Conservation (phyloP, 2,797 vertebrate species). For the Rachycentron canadum region DNA sequence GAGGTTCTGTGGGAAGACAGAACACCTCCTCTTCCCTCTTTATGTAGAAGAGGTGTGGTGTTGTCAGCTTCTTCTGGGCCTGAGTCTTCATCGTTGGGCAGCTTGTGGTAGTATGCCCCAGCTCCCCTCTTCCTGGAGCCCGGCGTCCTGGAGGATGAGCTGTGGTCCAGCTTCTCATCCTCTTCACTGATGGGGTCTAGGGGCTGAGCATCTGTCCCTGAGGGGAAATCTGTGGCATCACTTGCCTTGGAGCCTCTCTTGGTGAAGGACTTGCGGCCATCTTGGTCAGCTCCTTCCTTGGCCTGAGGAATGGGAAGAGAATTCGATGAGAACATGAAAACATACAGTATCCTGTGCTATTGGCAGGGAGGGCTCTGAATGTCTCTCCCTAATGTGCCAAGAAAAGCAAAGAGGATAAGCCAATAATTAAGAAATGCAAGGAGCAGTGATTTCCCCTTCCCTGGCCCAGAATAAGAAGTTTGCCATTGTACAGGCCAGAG, state of each 20-base stretch:
- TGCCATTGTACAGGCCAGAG: slow-evolving; percentile 7
- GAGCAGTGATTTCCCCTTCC: slow-evolving; percentile 44
- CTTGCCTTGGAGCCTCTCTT: slow-evolving; percentile 87
- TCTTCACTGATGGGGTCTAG: slow-evolving; percentile 98
- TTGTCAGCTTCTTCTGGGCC: slow-evolving; percentile 91
- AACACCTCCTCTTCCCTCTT: slow-evolving; percentile 77
- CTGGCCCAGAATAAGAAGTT: slow-evolving; percentile 30
- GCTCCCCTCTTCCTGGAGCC: slow-evolving; percentile 86
- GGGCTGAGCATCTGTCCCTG: slow-evolving; percentile 87
- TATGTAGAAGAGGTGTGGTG: slow-evolving; percentile 92
- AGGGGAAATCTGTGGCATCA: slow-evolving; percentile 89
- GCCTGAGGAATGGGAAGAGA: slow-evolving; percentile 65
- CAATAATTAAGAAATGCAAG: slow-evolving; percentile 62
- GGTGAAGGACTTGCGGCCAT: slow-evolving; percentile 89
- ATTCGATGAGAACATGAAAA: slow-evolving; percentile 61
- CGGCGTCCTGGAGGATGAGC: slow-evolving; percentile 84
- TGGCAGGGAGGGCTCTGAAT: slow-evolving; percentile 53
- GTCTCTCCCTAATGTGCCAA: slow-evolving; percentile 57
- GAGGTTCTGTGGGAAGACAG: slow-evolving; percentile 64
- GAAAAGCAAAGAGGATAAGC: slow-evolving; percentile 60
- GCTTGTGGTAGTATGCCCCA: slow-evolving; percentile 90
- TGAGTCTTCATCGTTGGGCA: slow-evolving; percentile 94
- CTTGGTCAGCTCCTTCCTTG: slow-evolving; percentile 89
- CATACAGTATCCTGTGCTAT: slow-evolving; percentile 41
- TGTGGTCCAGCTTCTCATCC: slow-evolving; percentile 94